Evolutionary conservation across 2,113 vertebrate genomes (phyloP).

Genomic region (Tachysurus fulvidraco): DNA sequence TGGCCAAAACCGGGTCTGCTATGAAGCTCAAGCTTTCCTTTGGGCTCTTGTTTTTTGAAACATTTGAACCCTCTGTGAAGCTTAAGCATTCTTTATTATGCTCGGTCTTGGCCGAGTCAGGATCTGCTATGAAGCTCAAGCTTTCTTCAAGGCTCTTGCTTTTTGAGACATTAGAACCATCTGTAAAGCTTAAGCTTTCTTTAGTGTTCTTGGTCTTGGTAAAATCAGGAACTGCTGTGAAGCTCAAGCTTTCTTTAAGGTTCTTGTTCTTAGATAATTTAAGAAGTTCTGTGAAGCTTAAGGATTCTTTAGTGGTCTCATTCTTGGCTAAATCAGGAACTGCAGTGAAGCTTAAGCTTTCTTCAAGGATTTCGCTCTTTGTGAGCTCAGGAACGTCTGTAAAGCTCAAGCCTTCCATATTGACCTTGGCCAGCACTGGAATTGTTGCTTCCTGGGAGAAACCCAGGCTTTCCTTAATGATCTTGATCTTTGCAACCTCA

Average conservation of each 20-base stretch:
- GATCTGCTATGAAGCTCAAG: not conserved
- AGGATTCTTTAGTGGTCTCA: not conserved
- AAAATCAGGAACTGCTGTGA: not conserved
- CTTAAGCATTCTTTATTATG: slow-evolving; percentile 56
- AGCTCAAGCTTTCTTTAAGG: not conserved
- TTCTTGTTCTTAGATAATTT: not conserved
- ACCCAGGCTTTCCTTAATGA: slow-evolving; percentile 1
- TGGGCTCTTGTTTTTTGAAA: not conserved
- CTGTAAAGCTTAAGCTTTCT: slow-evolving; percentile 45
- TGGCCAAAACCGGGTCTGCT: not conserved
- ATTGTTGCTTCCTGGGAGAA: not conserved
- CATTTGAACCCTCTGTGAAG: not conserved
- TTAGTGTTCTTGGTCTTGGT: slow-evolving; percentile 41
- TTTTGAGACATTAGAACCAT: not conserved
- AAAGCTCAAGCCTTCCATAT: slow-evolving; percentile 13
- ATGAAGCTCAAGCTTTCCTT: not conserved
- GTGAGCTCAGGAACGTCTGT: not conserved
- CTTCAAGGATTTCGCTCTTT: not conserved
- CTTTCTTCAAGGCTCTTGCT: not conserved
- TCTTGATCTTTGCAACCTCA: not conserved
- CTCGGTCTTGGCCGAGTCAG: not conserved
- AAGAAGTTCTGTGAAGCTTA: not conserved
- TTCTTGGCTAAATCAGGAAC: not conserved
- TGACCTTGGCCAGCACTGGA: not conserved
- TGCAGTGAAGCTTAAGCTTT: not conserved